Percentiles rank a stretch among this genome's conserved stretches.
Evolutionary conservation across 2,113 vertebrate genomes (phyloP).

Genomic region (Chrysemys picta): DNA sequence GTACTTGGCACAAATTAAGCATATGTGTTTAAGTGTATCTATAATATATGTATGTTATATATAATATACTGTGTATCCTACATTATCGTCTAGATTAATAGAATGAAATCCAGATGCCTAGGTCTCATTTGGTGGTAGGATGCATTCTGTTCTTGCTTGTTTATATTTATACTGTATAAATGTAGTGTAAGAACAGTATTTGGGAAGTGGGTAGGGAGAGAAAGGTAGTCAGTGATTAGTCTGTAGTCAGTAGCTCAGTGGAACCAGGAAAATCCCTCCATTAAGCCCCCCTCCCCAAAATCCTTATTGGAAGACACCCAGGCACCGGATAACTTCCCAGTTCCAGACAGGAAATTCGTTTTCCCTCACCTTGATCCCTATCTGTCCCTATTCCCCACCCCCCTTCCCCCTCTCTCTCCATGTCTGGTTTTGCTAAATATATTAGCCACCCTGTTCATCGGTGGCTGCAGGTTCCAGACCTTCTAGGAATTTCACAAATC

Average conservation of each 20-base stretch:
- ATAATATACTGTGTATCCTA: background rate
- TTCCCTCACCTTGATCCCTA: rapidly evolving
- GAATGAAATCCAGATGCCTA: background rate
- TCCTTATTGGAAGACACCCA: too few species aligned
- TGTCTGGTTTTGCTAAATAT: background rate
- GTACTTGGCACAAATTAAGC: background rate
- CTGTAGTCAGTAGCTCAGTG: too few species aligned
- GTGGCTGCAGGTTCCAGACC: background rate
- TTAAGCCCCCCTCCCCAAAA: background rate
- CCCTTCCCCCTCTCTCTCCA: rapidly evolving
- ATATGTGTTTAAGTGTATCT: background rate
- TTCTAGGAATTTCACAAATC: background rate
- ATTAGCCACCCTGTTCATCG: background rate
- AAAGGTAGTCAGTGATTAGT: background rate
- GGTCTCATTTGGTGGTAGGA: background rate
- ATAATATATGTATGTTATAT: background rate
- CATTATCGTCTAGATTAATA: background rate
- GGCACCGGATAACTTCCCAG: background rate
- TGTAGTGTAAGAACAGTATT: background rate
- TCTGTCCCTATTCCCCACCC: background rate
- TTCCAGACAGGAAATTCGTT: background rate
- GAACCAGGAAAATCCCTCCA: background rate
- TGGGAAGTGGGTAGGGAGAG: background rate
- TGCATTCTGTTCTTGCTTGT: background rate
- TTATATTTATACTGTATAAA: background rate